These are phyloP conservation scores for Ormyrus thymus DNA, from an alignment of 2,888 invertebrate genomes.

Conservation along the genomic window DNA sequence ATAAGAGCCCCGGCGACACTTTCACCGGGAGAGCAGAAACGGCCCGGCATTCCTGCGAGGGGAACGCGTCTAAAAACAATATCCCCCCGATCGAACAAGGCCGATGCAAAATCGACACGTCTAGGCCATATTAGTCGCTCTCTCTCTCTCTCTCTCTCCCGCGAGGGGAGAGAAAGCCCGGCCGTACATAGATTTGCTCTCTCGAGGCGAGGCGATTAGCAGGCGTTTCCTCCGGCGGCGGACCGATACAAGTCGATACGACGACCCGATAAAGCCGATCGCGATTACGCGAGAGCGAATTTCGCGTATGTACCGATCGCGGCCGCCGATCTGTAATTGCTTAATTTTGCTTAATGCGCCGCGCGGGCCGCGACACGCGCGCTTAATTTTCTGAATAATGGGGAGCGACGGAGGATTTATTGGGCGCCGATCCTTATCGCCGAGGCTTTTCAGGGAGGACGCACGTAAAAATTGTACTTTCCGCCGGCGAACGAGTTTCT, in stretches of 20 bases:
- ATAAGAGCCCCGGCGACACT: too few species aligned
- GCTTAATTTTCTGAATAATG: neutral
- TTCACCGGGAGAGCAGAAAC: too few species aligned
- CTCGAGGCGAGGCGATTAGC: conserved; percentile 41
- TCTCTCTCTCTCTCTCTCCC: neutral
- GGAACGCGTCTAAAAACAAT: conserved; percentile 12
- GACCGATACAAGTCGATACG: conserved; percentile 52
- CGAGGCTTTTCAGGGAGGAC: neutral
- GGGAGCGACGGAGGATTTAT: neutral
- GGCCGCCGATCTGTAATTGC: too few species aligned
- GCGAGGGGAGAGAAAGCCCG: conserved; percentile 38
- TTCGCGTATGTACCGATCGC: neutral
- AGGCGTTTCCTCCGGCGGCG: conserved; percentile 41
- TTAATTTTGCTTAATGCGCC: too few species aligned
- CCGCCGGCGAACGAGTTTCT: conserved; percentile 10
- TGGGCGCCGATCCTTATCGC: conserved; percentile 1
- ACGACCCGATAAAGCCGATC: conserved; percentile 36
- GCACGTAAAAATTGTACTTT: neutral
- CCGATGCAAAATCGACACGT: conserved; percentile 38
- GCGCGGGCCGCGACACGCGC: neutral
- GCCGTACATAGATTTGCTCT: conserved; percentile 12
- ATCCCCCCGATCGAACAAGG: neutral
- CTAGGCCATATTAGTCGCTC: conserved; percentile 35
- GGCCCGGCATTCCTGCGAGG: too few species aligned
- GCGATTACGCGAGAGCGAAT: conserved; percentile 3